Evolutionary conservation across 2,113 vertebrate genomes (phyloP).

Genomic region (Megalops atlanticus): DNA sequence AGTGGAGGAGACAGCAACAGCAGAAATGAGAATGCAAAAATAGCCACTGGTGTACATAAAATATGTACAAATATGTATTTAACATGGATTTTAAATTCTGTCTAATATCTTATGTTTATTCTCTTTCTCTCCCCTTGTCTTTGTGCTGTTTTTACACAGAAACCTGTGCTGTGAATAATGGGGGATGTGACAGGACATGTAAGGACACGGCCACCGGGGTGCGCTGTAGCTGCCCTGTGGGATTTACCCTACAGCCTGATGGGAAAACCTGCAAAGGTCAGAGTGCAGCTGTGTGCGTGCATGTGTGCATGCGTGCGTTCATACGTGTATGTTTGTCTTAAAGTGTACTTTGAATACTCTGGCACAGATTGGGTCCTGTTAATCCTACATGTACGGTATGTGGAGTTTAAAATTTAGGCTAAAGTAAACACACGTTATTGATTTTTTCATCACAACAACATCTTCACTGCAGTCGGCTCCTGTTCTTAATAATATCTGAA

Average conservation of each 20-base stretch:
- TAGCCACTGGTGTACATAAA: constrained; percentile 35
- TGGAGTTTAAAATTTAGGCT: background rate
- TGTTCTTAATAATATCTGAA: background rate
- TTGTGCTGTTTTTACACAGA: constrained; percentile 70
- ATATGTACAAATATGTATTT: constrained; percentile 1
- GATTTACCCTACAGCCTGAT: constrained; percentile 93
- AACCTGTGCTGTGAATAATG: constrained; percentile 96
- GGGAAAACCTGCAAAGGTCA: constrained; percentile 99
- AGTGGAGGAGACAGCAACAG: background rate
- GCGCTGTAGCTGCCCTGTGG: constrained; percentile 94
- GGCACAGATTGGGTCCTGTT: background rate
- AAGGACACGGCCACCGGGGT: constrained; percentile 96
- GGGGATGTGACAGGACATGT: constrained; percentile 94
- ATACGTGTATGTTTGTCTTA: constrained; percentile 5
- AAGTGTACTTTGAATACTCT: too few species aligned
- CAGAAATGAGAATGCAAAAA: background rate
- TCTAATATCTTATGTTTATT: background rate
- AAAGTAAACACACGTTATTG: too few species aligned
- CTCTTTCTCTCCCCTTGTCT: background rate
- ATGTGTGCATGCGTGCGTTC: background rate
- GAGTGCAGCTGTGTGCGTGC: constrained; percentile 61
- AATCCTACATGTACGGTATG: background rate
- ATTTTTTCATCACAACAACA: too few species aligned
- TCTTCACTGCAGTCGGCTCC: background rate
- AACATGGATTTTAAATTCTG: too few species aligned